These are phyloP conservation scores for Noctua fimbriata DNA, from an alignment of 2,888 invertebrate genomes.

Conservation along the genomic window DNA sequence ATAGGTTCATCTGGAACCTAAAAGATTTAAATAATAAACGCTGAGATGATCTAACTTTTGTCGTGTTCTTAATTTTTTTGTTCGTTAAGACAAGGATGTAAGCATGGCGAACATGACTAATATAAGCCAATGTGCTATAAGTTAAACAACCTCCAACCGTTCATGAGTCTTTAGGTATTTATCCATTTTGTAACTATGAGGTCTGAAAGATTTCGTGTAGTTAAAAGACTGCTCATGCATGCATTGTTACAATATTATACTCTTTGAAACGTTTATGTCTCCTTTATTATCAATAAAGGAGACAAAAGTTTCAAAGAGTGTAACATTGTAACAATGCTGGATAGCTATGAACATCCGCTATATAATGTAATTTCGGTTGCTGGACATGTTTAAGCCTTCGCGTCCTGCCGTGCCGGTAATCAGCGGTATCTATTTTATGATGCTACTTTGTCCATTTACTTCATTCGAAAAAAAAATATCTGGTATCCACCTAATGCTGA, in stretches of 20 bases:
- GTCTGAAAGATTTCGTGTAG: constrained; percentile 13
- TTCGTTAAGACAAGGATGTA: constrained; percentile 59
- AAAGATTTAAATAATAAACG: constrained; percentile 29
- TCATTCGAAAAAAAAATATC: not conserved
- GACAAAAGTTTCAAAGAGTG: no score
- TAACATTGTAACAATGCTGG: no score
- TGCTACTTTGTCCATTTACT: not conserved
- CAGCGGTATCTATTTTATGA: not conserved
- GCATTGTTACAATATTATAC: not conserved
- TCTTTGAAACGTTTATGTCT: not conserved
- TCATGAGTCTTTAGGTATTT: constrained; percentile 15
- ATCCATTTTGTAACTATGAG: not conserved
- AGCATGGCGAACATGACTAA: constrained; percentile 57
- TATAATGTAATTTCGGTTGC: not conserved
- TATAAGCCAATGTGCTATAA: constrained; percentile 38
- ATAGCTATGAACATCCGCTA: not conserved
- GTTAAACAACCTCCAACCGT: constrained; percentile 37
- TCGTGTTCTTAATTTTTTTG: constrained; percentile 61
- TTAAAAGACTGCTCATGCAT: not conserved
- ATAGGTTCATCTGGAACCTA: constrained; percentile 30
- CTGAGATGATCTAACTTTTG: constrained; percentile 57
- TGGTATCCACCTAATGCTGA: not conserved
- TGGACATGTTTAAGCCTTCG: not conserved
- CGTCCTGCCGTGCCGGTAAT: not conserved
- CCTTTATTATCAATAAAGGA: no score